These are phyloP conservation scores for Aeoliscus strigatus DNA, from an alignment of 2,797 vertebrate genomes.

Conservation along the genomic window DNA sequence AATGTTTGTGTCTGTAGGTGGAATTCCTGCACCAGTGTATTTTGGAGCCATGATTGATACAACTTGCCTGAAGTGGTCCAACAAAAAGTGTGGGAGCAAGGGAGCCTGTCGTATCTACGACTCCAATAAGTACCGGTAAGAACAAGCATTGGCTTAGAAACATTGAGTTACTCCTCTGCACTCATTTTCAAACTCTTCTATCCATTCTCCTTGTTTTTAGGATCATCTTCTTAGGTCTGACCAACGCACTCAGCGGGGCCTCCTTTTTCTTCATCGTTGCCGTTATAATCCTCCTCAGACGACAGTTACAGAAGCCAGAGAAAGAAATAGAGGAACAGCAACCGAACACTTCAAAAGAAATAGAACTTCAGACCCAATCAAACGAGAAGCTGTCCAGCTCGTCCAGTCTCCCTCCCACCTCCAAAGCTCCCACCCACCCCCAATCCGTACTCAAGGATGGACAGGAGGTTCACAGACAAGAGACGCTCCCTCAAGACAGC, in stretches of 20 bases:
- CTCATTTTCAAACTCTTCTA: too few relatives aligned
- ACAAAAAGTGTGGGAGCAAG: conserved; percentile 75
- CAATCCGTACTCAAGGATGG: conserved; percentile 7
- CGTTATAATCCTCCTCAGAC: conserved; percentile 70
- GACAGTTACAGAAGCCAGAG: conserved; percentile 52
- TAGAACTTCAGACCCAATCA: conserved; percentile 38
- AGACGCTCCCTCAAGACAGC: neutral
- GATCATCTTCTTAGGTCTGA: conserved; percentile 70
- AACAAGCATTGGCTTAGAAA: neutral
- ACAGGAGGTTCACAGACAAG: conserved; percentile 1
- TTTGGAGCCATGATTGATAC: conserved; percentile 86
- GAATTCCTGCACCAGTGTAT: conserved; percentile 89
- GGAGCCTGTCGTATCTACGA: conserved; percentile 86
- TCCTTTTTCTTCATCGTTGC: conserved; percentile 70
- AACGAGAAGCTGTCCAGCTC: neutral
- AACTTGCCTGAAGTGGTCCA: conserved; percentile 86
- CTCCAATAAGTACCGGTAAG: conserved; percentile 76
- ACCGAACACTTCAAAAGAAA: conserved; percentile 14
- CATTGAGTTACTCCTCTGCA: neutral
- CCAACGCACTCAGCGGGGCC: conserved; percentile 65
- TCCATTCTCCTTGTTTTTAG: conserved; percentile 38
- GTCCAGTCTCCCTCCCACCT: neutral
- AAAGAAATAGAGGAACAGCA: conserved; percentile 4
- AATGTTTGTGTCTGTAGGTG: conserved; percentile 73
- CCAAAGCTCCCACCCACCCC: conserved; percentile 1